Evolutionary conservation across 2,888 invertebrate genomes (phyloP), one percentile per base, ranked within the genome.

Genomic region (Pecten maximus): DNA sequence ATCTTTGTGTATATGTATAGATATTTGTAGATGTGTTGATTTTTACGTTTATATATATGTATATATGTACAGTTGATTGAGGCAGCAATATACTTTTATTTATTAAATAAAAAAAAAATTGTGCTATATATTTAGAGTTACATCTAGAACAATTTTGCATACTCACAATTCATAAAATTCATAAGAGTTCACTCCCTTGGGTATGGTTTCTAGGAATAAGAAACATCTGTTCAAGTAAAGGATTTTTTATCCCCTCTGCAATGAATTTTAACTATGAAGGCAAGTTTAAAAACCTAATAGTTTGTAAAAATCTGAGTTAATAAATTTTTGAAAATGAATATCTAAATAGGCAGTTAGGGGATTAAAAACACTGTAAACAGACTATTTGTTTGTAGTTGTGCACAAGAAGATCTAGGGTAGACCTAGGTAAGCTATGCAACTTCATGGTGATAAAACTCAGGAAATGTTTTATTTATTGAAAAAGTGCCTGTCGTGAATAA

Each of bases 41-140:
- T 74, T 74, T 74, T 74, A 74, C 74, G 23, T 74, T 74, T 74
- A 74, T 54, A 54, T 54, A 54, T 54, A 54, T 74, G 74, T 74
- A 74, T 74, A 74, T 74, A 74, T 74, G 74, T 74, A 74, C 35
- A 74, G 74, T 35, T 74, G 35, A 74, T 74, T 74, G 35, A 74
- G 74, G 74, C 74, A 74, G 74, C 74, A 74, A 74, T 74, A 74
- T 74, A 35, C 2, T 74, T 28, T 74, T 35, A 74, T 74, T 74
- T 74, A 74, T 74, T 74, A 74, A 74, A 74, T 74, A 10, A 10
- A 23, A 19, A 23, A 44, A 54, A 19, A 74, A 74, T 12, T 74
- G 74, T 74, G 74, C 74, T 74, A 74, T 74, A 60, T 60, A 74
- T 10, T 10, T 28, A 74, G 35, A 74, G 23, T 74, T 74, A 28